Evolutionary conservation across 2,888 invertebrate genomes (phyloP), one percentile per base, ranked within the genome.

Genomic region (Diplolepis rosae): DNA sequence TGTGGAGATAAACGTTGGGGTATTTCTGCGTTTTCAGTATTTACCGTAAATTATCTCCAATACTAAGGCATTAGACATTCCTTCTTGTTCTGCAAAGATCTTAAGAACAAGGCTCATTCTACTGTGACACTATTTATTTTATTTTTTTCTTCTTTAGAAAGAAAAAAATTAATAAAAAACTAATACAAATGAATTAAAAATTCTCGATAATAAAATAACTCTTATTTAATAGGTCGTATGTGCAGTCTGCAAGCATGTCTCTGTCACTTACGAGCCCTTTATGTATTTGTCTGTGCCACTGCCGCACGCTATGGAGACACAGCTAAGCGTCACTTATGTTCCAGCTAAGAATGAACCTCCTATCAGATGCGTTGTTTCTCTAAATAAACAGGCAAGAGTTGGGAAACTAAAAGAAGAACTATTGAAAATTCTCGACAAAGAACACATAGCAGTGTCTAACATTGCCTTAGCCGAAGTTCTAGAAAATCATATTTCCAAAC

Each of bases 201-300:
- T 30, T 30, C n/a, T 48, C 7, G 4, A 6, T 15, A 48, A 48
- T 0, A 48, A 15, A 15, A 48, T 71, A 2, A 28, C 18, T 15
- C 52, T 74, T 79, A 50, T 66, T 76, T 87, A 87, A 1, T 84
- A 92, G 92, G 92, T 92, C 51, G 90, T 92, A 24, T 93, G 93
- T 81, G 90, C 90, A 2, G 90, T 90, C 51, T 93, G 93, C 83
- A 89, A 90, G 71, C 92, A 92, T 82, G 89, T 92, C 15, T 93
- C 92, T 1, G 91, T 92, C 15, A 92, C 92, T 9, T 92, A 92
- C 80, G 93, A 93, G 79, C 92, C 93, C 27, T 93, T 93, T 80
- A 92, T 93, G 92, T 93, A 93, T 84, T 89, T 93, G n/a, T 92
- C 92, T 39, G 91, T 93, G 50, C 92, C 92, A 4, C 88, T 93